phyloP scores from a whole-genome alignment of 1,140 invertebrate genomes.

The Vollenhovia emeryi region DNA sequence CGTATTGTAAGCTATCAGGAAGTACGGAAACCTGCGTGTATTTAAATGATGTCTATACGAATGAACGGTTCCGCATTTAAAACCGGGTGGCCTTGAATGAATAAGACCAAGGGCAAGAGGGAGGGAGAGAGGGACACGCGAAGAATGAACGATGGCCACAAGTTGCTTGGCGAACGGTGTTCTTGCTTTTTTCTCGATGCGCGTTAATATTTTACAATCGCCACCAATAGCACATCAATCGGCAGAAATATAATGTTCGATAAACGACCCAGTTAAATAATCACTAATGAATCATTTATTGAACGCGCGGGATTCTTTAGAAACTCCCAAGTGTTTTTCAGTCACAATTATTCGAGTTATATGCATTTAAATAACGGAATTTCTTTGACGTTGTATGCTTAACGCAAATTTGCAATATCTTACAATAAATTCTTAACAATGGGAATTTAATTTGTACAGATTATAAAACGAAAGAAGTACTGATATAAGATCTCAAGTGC shows the following conservation, averaged over 20 bases:
- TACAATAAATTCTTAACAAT: neutral
- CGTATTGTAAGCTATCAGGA: slow-evolving; percentile 43
- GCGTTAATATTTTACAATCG: neutral
- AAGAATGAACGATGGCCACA: slow-evolving; percentile 47
- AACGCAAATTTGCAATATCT: neutral
- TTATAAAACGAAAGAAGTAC: neutral
- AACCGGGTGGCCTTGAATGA: slow-evolving; percentile 70
- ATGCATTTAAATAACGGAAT: neutral
- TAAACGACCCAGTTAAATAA: neutral
- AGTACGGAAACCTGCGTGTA: slow-evolving; percentile 39
- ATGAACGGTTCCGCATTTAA: slow-evolving; percentile 68
- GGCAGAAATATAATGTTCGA: neutral
- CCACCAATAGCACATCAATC: neutral
- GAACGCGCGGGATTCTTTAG: neutral
- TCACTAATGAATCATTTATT: neutral
- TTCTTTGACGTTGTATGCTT: neutral
- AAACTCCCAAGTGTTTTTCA: neutral
- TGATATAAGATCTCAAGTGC: neutral
- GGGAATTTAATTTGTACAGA: neutral
- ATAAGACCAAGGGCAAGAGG: slow-evolving; percentile 63
- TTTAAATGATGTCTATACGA: slow-evolving; percentile 56
- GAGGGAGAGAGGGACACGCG: slow-evolving; percentile 4
- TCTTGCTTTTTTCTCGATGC: slow-evolving; percentile 3
- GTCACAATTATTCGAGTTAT: neutral
- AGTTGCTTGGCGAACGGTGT: neutral